A percentile compares a stretch with the other conserved stretches of the same genome.
phyloP scores from a whole-genome alignment of 2,113 vertebrate species.

The Spea multiplicata region DNA sequence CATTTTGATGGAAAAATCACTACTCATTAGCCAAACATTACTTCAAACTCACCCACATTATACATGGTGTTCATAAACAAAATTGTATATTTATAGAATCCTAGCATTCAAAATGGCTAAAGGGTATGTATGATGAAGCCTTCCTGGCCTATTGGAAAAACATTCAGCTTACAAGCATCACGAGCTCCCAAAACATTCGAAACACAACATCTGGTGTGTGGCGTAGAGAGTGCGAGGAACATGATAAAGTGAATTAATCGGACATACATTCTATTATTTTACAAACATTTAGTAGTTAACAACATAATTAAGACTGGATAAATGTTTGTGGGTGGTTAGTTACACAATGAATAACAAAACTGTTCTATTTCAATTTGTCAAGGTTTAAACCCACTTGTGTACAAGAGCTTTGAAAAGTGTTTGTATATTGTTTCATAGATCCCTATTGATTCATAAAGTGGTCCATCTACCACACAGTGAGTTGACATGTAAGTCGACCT shows the following conservation, averaged over 20 bases:
- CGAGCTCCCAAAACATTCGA: not conserved
- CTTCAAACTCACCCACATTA: not conserved
- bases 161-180: not conserved
- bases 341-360: no score
- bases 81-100: constrained; percentile 6
- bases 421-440: no score
- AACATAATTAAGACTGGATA: no score
- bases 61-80: not conserved
- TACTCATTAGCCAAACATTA: constrained; percentile 7
- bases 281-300: not conserved
- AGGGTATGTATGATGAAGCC: not conserved
- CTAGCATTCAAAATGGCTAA: not conserved
- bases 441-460: no score
- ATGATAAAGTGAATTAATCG: not conserved
- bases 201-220: not conserved
- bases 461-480: no score
- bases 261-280: not conserved
- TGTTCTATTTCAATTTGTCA: not conserved
- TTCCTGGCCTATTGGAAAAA: not conserved
- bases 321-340: no score
- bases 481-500: no score
- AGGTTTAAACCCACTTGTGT: not conserved
- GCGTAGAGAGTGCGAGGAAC: not conserved
- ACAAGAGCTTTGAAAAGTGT: not conserved
- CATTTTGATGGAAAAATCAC: constrained; percentile 10